Percentiles rank a stretch among this genome's conserved stretches.
Evolutionary conservation across 2,113 vertebrate genomes (phyloP).

Genomic region (Xyrauchen texanus): DNA sequence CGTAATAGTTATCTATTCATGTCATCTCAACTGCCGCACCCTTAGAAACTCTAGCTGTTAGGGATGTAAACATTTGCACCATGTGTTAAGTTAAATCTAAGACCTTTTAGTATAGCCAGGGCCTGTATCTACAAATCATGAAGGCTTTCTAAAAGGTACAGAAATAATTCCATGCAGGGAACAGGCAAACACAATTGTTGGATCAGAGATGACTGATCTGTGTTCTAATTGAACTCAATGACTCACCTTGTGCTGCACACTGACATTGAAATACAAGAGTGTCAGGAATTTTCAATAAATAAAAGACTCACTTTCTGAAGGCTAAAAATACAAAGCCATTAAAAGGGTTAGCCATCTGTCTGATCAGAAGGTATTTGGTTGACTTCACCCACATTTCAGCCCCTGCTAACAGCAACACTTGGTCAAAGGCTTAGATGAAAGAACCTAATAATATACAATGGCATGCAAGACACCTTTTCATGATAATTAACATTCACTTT

Average conservation of each 20-base stretch:
- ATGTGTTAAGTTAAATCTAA: not conserved
- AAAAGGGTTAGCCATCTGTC: not conserved
- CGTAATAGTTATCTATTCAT: too few species aligned
- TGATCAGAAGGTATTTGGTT: not conserved
- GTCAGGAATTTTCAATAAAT: not conserved
- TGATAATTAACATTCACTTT: not conserved
- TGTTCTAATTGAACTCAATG: not conserved
- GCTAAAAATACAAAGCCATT: not conserved
- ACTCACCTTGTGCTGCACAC: not conserved
- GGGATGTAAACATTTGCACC: not conserved
- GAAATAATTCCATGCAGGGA: not conserved
- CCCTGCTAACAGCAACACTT: not conserved
- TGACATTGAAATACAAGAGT: not conserved
- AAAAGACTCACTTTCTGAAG: not conserved
- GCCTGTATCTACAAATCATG: constrained; percentile 1
- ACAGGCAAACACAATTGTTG: constrained; percentile 2
- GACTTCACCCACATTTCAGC: not conserved
- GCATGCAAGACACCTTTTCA: not conserved
- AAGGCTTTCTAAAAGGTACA: not conserved
- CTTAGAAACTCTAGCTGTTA: not conserved
- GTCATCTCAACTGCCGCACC: too few species aligned
- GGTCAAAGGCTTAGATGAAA: not conserved
- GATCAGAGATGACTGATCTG: not conserved
- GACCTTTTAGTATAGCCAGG: not conserved
- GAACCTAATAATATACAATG: not conserved